phyloP scores from a whole-genome alignment of 2,797 vertebrate genomes.

The Etheostoma nigrum region DNA sequence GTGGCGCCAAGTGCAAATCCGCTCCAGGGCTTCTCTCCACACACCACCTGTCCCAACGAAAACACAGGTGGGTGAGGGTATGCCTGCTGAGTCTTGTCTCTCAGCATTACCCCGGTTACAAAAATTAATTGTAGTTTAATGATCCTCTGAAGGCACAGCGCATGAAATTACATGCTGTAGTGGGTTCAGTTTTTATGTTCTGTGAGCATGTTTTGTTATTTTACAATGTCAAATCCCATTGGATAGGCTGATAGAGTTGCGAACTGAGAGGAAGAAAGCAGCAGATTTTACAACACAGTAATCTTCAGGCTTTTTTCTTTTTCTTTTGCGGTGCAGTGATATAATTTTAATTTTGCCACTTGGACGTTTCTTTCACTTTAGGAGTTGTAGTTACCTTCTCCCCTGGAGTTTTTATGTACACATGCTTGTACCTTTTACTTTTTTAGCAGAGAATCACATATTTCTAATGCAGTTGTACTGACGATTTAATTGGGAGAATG shows the following conservation, averaged over 20 bases:
- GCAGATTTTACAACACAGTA: neutral
- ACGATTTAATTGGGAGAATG: neutral
- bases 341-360: neutral
- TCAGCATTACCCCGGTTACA: neutral
- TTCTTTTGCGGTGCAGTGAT: neutral
- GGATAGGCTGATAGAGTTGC: neutral
- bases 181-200: slow-evolving; percentile 2
- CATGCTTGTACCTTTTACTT: neutral
- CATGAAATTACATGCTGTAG: slow-evolving; percentile 5
- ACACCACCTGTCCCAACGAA: slow-evolving; percentile 92
- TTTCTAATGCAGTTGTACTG: neutral
- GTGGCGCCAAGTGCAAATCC: slow-evolving; percentile 83
- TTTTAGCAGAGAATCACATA: neutral
- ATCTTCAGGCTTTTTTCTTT: neutral
- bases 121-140: slow-evolving; percentile 18
- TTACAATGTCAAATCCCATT: neutral
- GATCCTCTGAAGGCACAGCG: neutral
- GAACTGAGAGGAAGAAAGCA: neutral
- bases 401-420: neutral
- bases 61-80: slow-evolving; percentile 87
- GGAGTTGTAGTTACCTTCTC: neutral
- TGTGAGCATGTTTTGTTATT: neutral
- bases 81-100: slow-evolving; percentile 5
- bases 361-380: neutral
- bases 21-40: slow-evolving; percentile 87